Evolutionary conservation across 2,797 vertebrate species (phyloP), one percentile per base, ranked within the genome.

Genomic region (Crenuchus spilurus): DNA sequence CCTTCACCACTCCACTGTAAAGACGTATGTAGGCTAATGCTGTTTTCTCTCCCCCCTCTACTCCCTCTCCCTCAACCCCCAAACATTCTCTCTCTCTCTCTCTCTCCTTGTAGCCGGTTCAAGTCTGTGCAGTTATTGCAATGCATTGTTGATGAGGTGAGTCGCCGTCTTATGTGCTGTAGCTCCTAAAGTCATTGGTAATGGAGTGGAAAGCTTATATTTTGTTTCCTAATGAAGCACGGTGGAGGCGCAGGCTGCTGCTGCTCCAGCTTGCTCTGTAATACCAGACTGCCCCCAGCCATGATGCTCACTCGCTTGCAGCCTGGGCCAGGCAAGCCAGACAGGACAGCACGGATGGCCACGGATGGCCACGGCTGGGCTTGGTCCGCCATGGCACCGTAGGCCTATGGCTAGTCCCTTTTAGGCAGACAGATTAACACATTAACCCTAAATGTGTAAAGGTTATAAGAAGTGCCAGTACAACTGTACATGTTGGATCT

Each of bases 71-170:
- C 63, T 33, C 33, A 8, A 14, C 26, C 20, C 49, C 8, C 20
- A n/a, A 13, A 44, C 61, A 33, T 33, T 42, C 61, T 30, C 57
- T 70, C 55, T n/a, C 33, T 33, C 70, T 55, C 37, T 70, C 72
- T 58, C 74, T 76, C 52, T 72, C 75, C 51, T 87, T 86, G 82
- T 66, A 88, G 86, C 87, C 87, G 86, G 88, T 90, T 92, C 91
- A 89, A 97, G 97, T 95, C 96, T 95, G 93, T 94, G 92, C 95
- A 95, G 96, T 96, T 99, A 97, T 94, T 97, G 95, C 97, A 97
- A 97, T 97, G 97, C 96, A 98, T 99, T 96, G 96, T 97, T 97
- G 97, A 99, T 99, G 97, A 99, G 97, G 97, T 99, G 96, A 99
- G 97, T 97, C 95, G 91, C 89, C 92, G 95, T 96, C 96, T 97